Evolutionary conservation across 2,797 vertebrate genomes (phyloP).

Genomic region (Platyrinchus mystaceus): DNA sequence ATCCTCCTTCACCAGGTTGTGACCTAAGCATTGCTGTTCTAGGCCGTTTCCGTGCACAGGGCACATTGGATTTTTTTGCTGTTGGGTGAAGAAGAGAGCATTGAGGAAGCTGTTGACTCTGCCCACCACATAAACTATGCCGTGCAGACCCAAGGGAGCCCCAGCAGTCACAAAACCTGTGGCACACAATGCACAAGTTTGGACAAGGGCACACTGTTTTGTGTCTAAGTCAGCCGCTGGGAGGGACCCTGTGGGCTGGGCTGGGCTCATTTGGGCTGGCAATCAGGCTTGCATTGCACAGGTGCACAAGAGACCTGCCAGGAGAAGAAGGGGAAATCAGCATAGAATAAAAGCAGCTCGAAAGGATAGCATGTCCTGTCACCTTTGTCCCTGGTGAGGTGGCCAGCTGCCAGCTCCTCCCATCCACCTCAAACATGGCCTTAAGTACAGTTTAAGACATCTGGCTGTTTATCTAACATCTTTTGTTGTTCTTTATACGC

Average conservation of each 20-base stretch:
- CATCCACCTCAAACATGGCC: accelerated
- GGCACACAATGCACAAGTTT: accelerated
- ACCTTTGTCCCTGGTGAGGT: not conserved
- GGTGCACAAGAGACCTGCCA: not conserved
- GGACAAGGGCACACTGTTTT: not conserved
- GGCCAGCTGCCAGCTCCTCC: not conserved
- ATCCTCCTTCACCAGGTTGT: accelerated
- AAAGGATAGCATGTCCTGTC: not conserved
- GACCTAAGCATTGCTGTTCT: not conserved
- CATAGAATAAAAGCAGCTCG: not conserved
- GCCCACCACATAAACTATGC: not conserved
- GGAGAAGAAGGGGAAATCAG: not conserved
- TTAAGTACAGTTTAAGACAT: not conserved
- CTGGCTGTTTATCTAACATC: not conserved
- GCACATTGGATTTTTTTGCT: not conserved
- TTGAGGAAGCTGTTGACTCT: not conserved
- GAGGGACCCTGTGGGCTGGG: accelerated
- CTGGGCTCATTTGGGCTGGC: not conserved
- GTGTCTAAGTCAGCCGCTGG: not conserved
- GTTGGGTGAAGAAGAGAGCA: not conserved
- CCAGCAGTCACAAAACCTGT: not conserved
- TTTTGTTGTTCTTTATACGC: not conserved
- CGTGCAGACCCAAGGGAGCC: accelerated
- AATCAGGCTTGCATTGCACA: not conserved
- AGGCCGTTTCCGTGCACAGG: accelerated